A percentile compares a stretch with the other conserved stretches of the same genome.
Conservation (phyloP, 2,113 vertebrate genomes). For the Gallinago paraguaiae region DNA sequence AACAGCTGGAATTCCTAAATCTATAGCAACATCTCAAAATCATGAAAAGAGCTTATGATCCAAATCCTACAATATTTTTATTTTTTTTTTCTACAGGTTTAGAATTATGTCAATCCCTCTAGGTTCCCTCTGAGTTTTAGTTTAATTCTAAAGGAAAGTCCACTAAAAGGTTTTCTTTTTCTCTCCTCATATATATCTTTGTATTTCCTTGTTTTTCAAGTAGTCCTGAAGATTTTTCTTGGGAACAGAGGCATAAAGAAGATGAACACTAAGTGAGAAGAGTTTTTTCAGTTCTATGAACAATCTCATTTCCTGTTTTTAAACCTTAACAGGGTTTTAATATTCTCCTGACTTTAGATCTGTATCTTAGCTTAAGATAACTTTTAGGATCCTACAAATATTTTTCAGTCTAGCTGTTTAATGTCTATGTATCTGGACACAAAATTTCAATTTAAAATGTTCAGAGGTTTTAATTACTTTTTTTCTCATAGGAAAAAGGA, state of each 20-base stretch:
- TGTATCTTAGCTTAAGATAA: background rate
- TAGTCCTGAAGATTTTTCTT: background rate
- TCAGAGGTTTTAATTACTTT: background rate
- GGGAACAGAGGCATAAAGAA: background rate
- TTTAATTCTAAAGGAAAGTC: background rate
- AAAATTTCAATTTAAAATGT: background rate
- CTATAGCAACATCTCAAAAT: background rate
- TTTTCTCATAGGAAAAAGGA: background rate
- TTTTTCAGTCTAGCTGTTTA: background rate
- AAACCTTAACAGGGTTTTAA: background rate
- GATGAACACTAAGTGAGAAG: background rate
- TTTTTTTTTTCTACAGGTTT: background rate
- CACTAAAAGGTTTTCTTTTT: background rate
- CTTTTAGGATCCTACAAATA: background rate
- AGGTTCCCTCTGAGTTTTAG: background rate
- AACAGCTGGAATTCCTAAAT: background rate
- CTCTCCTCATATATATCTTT: background rate
- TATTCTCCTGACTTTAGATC: background rate
- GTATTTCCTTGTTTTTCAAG: background rate
- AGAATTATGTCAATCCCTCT: background rate
- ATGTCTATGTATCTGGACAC: background rate
- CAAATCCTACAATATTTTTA: background rate
- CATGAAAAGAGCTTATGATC: background rate
- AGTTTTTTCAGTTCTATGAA: background rate
- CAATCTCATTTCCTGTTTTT: background rate